Evolutionary conservation across 2,797 vertebrate genomes (phyloP).

Genomic region (Triplophysa yarkandensis): DNA sequence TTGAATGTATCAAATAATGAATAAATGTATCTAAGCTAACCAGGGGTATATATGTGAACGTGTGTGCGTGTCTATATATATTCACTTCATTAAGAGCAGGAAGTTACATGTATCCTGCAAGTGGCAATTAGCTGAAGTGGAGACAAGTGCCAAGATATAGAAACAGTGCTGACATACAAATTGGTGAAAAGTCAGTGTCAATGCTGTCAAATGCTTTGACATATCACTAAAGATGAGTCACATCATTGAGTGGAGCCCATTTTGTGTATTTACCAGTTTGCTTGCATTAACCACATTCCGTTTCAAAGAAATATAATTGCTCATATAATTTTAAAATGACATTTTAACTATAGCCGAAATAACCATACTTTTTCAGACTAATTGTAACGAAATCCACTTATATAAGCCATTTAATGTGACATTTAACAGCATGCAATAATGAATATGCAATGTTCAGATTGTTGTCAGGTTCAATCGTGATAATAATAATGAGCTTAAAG

Average conservation of each 20-base stretch:
- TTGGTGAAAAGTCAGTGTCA: neutral
- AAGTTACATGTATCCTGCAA: neutral
- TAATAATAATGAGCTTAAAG: slow-evolving; percentile 40
- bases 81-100: neutral
- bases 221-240: slow-evolving; percentile 6
- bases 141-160: neutral
- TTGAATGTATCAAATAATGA: too few relatives aligned
- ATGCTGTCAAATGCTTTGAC: neutral
- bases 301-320: too few relatives aligned
- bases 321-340: neutral
- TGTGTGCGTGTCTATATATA: neutral
- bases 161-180: neutral
- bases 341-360: neutral
- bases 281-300: neutral
- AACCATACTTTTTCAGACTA: slow-evolving; percentile 7
- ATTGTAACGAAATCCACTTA: slow-evolving; percentile 45
- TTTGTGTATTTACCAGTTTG: neutral
- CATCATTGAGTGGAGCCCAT: slow-evolving; percentile 7
- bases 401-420: slow-evolving; percentile 34
- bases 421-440: slow-evolving; percentile 44
- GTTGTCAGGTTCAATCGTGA: slow-evolving; percentile 39
- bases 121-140: slow-evolving; percentile 1
- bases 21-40: too few relatives aligned
- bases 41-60: too few relatives aligned
- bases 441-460: slow-evolving; percentile 44